These are phyloP conservation scores for Melanostoma scalare DNA, from an alignment of 2,888 invertebrate genomes.

Conservation along the genomic window DNA sequence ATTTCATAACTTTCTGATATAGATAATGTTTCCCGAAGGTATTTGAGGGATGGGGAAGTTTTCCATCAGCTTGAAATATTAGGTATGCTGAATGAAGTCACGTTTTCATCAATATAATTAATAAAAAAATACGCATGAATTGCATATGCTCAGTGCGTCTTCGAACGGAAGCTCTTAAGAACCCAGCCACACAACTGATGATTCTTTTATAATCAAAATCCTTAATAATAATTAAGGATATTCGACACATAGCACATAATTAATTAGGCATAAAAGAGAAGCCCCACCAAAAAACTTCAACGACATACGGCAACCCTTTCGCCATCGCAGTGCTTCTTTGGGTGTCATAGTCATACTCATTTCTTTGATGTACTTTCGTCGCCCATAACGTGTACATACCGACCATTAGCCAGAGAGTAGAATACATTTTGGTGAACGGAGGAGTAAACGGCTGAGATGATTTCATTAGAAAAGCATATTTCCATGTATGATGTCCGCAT, in stretches of 20 bases:
- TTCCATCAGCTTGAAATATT: too few relatives aligned
- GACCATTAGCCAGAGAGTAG: constrained; percentile 41
- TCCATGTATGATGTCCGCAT: constrained; percentile 65
- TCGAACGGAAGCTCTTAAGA: constrained; percentile 23
- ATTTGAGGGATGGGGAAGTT: too few relatives aligned
- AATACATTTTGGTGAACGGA: constrained; percentile 21
- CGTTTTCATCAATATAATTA: too few relatives aligned
- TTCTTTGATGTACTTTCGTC: constrained; percentile 50
- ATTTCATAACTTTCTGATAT: too few relatives aligned
- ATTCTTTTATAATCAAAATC: constrained; percentile 34
- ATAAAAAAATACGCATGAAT: too few relatives aligned
- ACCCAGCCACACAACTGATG: not conserved
- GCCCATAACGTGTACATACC: constrained; percentile 47
- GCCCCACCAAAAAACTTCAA: not conserved
- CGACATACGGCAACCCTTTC: constrained; percentile 24
- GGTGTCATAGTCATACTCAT: constrained; percentile 25
- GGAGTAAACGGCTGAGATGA: constrained; percentile 54
- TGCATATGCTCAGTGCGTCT: constrained; percentile 3
- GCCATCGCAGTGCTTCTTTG: constrained; percentile 23
- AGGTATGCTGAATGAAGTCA: too few relatives aligned
- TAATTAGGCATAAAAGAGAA: constrained; percentile 33
- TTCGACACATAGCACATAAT: constrained; percentile 52
- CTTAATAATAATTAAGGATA: constrained; percentile 42
- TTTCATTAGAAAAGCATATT: constrained; percentile 70
- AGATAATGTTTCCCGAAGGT: too few relatives aligned